Percentiles rank a stretch among this genome's conserved stretches.
Conservation (phyloP, 2,888 invertebrate genomes). For the Cheilosia vulpina region DNA sequence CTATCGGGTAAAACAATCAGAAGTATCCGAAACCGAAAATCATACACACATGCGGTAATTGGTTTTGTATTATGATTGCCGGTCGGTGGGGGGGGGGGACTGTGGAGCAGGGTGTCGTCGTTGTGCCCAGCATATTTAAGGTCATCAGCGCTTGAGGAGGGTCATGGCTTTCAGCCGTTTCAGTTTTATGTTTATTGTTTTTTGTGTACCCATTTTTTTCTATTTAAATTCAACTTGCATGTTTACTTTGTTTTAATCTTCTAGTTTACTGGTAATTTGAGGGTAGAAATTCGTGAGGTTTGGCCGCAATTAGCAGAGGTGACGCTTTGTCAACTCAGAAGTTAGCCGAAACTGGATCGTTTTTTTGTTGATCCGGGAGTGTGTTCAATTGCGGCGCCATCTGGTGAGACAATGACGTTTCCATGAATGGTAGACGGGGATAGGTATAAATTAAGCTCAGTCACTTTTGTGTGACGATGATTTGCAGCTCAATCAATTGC, state of each 20-base stretch:
- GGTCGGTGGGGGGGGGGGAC: background rate
- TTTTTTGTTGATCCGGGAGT: too few relatives aligned
- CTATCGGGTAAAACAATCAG: constrained; percentile 3
- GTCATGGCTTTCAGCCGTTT: constrained; percentile 40
- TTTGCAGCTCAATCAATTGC: too few relatives aligned
- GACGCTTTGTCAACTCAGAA: background rate
- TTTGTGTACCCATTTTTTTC: background rate
- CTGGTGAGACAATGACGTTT: too few relatives aligned
- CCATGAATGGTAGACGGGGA: too few relatives aligned
- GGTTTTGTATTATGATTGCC: background rate
- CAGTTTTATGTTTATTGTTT: background rate
- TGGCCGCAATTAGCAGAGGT: background rate
- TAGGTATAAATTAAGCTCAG: too few relatives aligned
- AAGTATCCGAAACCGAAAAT: background rate
- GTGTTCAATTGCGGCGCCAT: too few relatives aligned
- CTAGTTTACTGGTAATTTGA: constrained; percentile 12
- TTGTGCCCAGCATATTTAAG: constrained; percentile 33
- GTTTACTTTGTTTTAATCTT: too few relatives aligned
- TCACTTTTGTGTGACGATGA: too few relatives aligned
- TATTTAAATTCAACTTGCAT: constrained; percentile 5
- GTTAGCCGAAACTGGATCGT: background rate
- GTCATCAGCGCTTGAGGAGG: constrained; percentile 49
- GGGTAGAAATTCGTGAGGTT: too few relatives aligned
- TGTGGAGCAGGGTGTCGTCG: background rate
- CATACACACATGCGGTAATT: constrained; percentile 12